Evolutionary conservation across 2,888 invertebrate genomes (phyloP).

Genomic region (Salpingus planirostris): DNA sequence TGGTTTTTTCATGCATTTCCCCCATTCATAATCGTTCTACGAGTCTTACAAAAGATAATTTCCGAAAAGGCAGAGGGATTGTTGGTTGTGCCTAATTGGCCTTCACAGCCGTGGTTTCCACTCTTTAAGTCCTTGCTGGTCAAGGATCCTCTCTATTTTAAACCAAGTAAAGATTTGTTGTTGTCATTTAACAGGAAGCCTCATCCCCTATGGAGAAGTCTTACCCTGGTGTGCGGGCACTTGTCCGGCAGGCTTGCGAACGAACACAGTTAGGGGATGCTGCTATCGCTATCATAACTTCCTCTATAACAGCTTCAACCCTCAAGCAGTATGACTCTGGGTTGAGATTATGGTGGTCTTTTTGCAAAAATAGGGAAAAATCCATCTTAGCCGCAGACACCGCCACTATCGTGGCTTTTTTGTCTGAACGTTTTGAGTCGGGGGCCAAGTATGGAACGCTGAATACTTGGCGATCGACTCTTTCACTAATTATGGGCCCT

Average conservation of each 20-base stretch:
- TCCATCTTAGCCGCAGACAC: neutral
- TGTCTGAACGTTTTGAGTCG: neutral
- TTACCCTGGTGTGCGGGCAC: neutral
- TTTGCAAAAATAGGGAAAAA: neutral
- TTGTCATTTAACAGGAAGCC: neutral
- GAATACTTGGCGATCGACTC: neutral
- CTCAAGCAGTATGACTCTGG: neutral
- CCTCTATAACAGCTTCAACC: neutral
- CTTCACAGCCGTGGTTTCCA: constrained; percentile 2
- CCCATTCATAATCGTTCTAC: neutral
- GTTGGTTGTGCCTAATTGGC: constrained; percentile 3
- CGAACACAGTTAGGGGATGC: neutral
- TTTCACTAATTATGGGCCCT: neutral
- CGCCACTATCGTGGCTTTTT: neutral
- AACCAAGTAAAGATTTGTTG: neutral
- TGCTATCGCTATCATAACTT: neutral
- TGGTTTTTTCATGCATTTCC: constrained; percentile 3
- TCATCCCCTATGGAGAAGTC: neutral
- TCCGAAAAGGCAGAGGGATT: constrained; percentile 1
- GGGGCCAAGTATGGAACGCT: neutral
- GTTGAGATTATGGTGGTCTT: neutral
- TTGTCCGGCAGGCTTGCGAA: neutral
- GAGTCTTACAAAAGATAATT: constrained; percentile 1
- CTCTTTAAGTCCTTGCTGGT: neutral
- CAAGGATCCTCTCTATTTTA: neutral